Evolutionary conservation across 2,113 vertebrate genomes (phyloP).

Genomic region (Cnemophilus loriae): DNA sequence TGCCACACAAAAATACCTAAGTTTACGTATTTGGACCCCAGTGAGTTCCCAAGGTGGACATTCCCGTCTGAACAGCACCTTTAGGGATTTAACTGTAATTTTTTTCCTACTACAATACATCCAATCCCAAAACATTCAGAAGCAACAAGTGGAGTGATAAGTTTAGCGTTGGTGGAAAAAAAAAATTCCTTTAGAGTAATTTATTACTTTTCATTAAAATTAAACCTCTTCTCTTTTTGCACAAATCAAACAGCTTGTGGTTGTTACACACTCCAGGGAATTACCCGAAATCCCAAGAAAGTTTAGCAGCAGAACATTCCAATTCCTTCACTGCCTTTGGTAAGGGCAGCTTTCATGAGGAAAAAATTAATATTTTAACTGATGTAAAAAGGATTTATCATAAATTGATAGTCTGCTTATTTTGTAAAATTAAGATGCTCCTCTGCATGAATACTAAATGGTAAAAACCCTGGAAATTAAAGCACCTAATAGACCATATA

Average conservation of each 20-base stretch:
- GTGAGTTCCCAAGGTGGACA: neutral
- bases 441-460: neutral
- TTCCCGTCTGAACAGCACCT: neutral
- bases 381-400: neutral
- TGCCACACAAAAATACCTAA: rapidly evolving
- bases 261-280: neutral
- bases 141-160: neutral
- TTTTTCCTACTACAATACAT: neutral
- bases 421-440: neutral
- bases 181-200: neutral
- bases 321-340: neutral
- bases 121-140: neutral
- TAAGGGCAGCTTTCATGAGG: neutral
- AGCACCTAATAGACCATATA: neutral
- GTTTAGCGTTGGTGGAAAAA: neutral
- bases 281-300: neutral
- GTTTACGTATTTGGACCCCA: neutral
- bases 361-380: neutral
- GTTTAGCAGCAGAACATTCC: neutral
- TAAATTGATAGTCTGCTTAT: neutral
- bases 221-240: neutral
- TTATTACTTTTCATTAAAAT: neutral
- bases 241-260: neutral
- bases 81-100: neutral
- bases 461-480: neutral